Percentiles rank a stretch among this genome's conserved stretches.
phyloP scores from a whole-genome alignment of 1,140 invertebrate species.

The Listronotus oregonensis region DNA sequence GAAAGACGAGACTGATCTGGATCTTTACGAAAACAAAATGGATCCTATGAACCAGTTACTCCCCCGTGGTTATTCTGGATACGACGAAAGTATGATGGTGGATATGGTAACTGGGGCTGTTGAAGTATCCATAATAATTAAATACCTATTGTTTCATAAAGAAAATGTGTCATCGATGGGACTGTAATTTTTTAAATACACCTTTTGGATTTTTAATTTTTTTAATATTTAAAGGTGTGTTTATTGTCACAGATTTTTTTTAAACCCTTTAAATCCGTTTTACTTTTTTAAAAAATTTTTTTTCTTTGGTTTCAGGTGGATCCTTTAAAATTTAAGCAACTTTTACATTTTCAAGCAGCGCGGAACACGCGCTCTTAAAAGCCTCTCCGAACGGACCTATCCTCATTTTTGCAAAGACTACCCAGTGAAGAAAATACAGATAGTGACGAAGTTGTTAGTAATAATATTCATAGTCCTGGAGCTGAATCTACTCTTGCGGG shows the following conservation, averaged over 20 bases:
- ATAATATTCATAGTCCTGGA: constrained; percentile 61
- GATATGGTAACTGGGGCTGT: constrained; percentile 76
- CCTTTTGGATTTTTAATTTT: too few species aligned
- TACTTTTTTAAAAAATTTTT: too few species aligned
- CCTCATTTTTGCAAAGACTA: constrained; percentile 69
- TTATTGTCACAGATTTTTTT: too few species aligned
- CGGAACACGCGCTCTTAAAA: constrained; percentile 76
- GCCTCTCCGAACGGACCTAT: constrained; percentile 75
- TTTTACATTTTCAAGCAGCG: constrained; percentile 74
- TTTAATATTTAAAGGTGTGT: too few species aligned
- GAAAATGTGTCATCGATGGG: too few species aligned
- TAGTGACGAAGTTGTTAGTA: constrained; percentile 56
- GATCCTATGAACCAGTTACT: constrained; percentile 66
- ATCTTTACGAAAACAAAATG: constrained; percentile 73
- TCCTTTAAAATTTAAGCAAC: constrained; percentile 80
- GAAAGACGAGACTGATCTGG: constrained; percentile 78
- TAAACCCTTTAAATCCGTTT: too few species aligned
- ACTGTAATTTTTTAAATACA: too few species aligned
- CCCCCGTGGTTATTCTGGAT: constrained; percentile 67
- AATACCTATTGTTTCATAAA: too few species aligned
- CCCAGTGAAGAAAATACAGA: constrained; percentile 63
- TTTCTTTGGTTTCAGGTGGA: constrained; percentile 59
- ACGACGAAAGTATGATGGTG: constrained; percentile 80
- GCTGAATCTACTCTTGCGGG: constrained; percentile 62
- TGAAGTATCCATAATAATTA: constrained; percentile 41